A percentile compares a stretch with the other conserved stretches of the same genome.
These are phyloP conservation scores for Peromyscus aztecus DNA, from an alignment of 2,797 vertebrate species.

Conservation along the genomic window DNA sequence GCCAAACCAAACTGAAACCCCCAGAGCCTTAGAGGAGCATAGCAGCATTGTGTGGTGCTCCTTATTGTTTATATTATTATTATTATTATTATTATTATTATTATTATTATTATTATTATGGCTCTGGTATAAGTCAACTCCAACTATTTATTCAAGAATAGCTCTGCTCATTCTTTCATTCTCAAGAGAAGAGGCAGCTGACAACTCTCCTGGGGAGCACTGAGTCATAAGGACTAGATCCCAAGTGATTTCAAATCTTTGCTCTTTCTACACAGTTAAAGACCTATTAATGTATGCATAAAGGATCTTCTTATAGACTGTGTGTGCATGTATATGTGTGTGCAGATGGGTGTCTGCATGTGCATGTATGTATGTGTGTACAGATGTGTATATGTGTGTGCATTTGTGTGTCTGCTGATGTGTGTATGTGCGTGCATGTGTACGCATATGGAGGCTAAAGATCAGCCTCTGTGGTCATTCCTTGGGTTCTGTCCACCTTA, in stretches of 20 bases:
- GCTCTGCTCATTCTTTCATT: background rate
- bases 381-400: background rate
- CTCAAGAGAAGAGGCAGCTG: background rate
- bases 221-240: background rate
- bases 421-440: background rate
- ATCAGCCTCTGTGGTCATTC: background rate
- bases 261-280: background rate
- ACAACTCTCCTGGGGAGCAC: too few species aligned
- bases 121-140: background rate
- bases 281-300: background rate
- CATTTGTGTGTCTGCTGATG: background rate
- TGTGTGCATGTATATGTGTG: background rate
- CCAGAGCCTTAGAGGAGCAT: fast-evolving
- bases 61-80: background rate
- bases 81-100: background rate
- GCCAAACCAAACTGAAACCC: too few species aligned
- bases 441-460: background rate
- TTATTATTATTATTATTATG: too few species aligned
- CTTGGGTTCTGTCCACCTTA: background rate
- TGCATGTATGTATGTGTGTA: background rate
- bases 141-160: background rate
- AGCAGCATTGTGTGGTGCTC: background rate
- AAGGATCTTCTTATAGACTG: background rate
- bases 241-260: background rate
- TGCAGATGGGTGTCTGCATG: background rate